Evolutionary conservation across 2,113 vertebrate species (phyloP).

Genomic region (Manacus vitellinus): DNA sequence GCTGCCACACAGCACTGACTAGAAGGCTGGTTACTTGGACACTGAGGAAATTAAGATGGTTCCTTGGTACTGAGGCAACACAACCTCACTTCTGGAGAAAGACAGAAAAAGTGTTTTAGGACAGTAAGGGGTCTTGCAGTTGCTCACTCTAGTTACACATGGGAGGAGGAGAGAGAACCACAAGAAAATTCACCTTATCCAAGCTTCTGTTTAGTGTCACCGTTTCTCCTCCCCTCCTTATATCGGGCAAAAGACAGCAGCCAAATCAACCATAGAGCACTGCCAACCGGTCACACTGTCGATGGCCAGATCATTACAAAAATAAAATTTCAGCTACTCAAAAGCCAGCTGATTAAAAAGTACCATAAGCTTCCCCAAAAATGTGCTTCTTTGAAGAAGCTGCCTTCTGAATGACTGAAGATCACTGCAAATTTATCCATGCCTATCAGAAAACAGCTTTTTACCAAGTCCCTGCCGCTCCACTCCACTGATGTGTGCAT

Average conservation of each 20-base stretch:
- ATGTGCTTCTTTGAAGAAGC: slow-evolving; percentile 56
- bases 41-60: background rate
- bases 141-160: background rate
- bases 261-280: background rate
- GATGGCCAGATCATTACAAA: slow-evolving; percentile 36
- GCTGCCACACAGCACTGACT: background rate
- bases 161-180: background rate
- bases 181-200: background rate
- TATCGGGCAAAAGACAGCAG: background rate
- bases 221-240: background rate
- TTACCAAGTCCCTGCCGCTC: slow-evolving; percentile 11
- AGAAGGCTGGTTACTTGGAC: background rate
- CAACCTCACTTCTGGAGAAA: background rate
- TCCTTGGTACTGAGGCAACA: background rate
- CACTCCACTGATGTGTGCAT: background rate
- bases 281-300: background rate
- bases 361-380: slow-evolving; percentile 46
- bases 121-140: background rate
- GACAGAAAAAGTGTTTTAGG: background rate
- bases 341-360: slow-evolving; percentile 47
- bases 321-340: slow-evolving; percentile 55
- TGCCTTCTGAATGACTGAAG: slow-evolving; percentile 26
- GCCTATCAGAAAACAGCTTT: slow-evolving; percentile 44
- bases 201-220: slow-evolving; percentile 16
- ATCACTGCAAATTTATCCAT: background rate